These are phyloP conservation scores for Sinotaia quadrata DNA, from an alignment of 2,888 invertebrate species.

Conservation along the genomic window DNA sequence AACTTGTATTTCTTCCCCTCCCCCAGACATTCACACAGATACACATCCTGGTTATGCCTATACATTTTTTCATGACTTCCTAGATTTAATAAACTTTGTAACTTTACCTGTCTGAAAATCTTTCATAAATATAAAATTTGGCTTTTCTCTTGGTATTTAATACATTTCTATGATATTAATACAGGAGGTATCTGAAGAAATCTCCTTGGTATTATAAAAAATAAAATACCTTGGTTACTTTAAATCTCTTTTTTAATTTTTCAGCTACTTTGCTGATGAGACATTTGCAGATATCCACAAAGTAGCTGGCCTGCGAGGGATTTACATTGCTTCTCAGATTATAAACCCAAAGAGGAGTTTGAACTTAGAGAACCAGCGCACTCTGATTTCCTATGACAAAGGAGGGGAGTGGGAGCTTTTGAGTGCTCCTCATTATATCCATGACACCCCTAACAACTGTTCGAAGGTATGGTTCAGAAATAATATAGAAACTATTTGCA, in stretches of 20 bases:
- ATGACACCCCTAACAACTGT: slow-evolving; percentile 78
- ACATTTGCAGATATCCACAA: slow-evolving; percentile 90
- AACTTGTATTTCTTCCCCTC: too few relatives aligned
- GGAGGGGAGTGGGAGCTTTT: slow-evolving; percentile 87
- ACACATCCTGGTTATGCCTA: too few relatives aligned
- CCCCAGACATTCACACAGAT: too few relatives aligned
- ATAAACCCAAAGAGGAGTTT: slow-evolving; percentile 69
- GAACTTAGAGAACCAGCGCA: slow-evolving; percentile 82
- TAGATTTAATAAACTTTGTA: too few relatives aligned
- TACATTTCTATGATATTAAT: neutral
- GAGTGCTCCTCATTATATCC: slow-evolving; percentile 81
- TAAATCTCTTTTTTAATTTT: neutral
- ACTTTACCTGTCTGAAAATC: too few relatives aligned
- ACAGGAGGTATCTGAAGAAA: neutral
- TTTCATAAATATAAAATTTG: too few relatives aligned
- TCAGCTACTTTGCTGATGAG: slow-evolving; percentile 77
- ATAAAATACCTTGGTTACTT: neutral
- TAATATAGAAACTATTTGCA: too few relatives aligned
- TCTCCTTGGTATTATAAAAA: neutral
- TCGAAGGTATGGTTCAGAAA: slow-evolving; percentile 70
- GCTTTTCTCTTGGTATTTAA: too few relatives aligned
- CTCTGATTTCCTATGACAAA: slow-evolving; percentile 88
- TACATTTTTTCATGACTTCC: too few relatives aligned
- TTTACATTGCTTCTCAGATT: slow-evolving; percentile 90
- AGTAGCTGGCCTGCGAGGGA: slow-evolving; percentile 88